phyloP scores from a whole-genome alignment of 1,140 invertebrate species.

The Agraylea sexmaculata region DNA sequence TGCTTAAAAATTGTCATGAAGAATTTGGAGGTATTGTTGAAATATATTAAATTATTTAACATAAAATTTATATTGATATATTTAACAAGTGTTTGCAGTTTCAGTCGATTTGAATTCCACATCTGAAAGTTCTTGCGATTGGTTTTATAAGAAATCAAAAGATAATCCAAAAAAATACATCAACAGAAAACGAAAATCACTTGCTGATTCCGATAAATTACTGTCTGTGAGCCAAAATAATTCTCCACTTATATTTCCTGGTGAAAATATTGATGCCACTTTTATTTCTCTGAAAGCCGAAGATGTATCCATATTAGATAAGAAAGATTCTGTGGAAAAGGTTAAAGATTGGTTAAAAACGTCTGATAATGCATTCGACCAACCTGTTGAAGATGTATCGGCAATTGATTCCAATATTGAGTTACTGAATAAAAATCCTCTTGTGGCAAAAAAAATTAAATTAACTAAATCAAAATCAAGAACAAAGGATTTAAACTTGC shows the following conservation, averaged over 20 bases:
- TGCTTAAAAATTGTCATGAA: no score
- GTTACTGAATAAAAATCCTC: background rate
- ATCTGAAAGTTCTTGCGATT: no score
- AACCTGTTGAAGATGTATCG: background rate
- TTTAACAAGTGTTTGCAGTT: no score
- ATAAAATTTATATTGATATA: no score
- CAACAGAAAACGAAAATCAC: background rate
- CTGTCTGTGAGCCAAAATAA: slow-evolving; percentile 8
- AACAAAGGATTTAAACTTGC: background rate
- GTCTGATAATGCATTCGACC: background rate
- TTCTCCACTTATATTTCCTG: slow-evolving; percentile 5
- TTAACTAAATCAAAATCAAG: background rate
- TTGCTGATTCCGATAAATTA: slow-evolving; percentile 1
- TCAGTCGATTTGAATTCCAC: no score
- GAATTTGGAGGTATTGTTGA: no score
- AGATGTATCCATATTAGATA: background rate
- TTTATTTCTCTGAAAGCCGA: background rate
- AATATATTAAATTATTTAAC: no score
- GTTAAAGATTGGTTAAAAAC: slow-evolving; percentile 11
- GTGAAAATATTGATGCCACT: slow-evolving; percentile 2
- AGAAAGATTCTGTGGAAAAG: slow-evolving; percentile 2
- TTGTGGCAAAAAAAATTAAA: background rate
- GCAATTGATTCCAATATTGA: no score
- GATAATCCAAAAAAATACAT: slow-evolving; percentile 3
- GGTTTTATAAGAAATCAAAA: slow-evolving; percentile 10